Conservation (phyloP, 2,113 vertebrate genomes). For the Tichodroma muraria region DNA sequence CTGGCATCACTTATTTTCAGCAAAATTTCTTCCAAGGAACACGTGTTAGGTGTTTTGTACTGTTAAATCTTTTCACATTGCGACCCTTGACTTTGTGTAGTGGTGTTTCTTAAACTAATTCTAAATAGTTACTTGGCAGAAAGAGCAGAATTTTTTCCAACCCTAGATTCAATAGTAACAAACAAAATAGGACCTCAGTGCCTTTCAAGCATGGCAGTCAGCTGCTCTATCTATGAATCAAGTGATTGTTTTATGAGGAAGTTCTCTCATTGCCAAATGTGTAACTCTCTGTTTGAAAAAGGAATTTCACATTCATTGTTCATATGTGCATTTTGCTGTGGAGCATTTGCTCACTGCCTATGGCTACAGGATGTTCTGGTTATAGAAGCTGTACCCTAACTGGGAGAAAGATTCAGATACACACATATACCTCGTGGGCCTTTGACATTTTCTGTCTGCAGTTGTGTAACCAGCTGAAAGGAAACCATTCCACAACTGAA, state of each 20-base stretch:
- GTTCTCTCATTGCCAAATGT: not conserved
- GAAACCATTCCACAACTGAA: not conserved
- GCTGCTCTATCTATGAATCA: not conserved
- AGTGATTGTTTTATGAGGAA: not conserved
- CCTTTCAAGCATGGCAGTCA: not conserved
- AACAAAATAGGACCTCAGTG: not conserved
- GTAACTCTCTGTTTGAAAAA: not conserved
- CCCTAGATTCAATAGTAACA: not conserved
- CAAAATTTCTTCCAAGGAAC: not conserved
- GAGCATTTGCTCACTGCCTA: not conserved
- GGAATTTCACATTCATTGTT: not conserved
- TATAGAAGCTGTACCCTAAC: not conserved
- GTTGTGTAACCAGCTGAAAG: not conserved
- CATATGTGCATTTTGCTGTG: not conserved
- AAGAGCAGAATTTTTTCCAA: not conserved
- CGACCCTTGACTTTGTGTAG: not conserved
- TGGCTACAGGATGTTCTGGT: not conserved
- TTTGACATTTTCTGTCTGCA: not conserved
- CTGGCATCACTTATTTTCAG: not conserved
- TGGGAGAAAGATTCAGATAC: not conserved
- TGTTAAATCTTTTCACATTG: not conserved
- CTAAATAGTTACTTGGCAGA: not conserved
- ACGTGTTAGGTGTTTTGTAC: not conserved
- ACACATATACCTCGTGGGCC: rapidly evolving
- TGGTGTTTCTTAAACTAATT: not conserved